phyloP scores from a whole-genome alignment of 1,140 invertebrate species.

The Drosophila aff. region DNA sequence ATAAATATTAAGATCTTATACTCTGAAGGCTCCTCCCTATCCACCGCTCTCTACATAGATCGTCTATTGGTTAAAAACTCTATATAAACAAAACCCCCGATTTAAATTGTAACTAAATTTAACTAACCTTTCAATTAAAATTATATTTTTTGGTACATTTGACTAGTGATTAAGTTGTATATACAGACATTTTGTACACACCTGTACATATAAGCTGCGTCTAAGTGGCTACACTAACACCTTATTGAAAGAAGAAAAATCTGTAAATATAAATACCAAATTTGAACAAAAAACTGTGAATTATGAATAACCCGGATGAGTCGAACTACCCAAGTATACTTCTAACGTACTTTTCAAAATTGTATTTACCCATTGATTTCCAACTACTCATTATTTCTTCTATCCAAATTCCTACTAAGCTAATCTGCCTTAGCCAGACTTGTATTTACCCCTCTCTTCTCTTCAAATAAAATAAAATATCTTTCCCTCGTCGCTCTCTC shows the following conservation, averaged over 20 bases:
- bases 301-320: constrained; percentile 72
- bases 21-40: constrained; percentile 60
- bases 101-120: constrained; percentile 78
- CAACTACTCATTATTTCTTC: constrained; percentile 31
- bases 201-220: constrained; percentile 60
- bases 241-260: constrained; percentile 40
- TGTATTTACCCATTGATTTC: constrained; percentile 60
- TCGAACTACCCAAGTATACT: constrained; percentile 45
- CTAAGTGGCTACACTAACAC: constrained; percentile 61
- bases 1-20: constrained; percentile 67
- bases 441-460: constrained; percentile 35
- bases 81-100: constrained; percentile 54
- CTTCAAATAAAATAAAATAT: constrained; percentile 2
- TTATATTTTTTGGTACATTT: constrained; percentile 72
- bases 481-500: constrained; percentile 29
- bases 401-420: constrained; percentile 42
- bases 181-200: constrained; percentile 77
- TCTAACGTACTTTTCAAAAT: constrained; percentile 74
- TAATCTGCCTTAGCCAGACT: constrained; percentile 63
- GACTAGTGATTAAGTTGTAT: constrained; percentile 78
- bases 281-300: constrained; percentile 63
- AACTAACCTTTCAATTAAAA: constrained; percentile 70
- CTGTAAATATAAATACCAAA: constrained; percentile 77
- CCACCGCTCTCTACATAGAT: constrained; percentile 63
- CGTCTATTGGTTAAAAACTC: constrained; percentile 74